Evolutionary conservation across 2,797 vertebrate genomes (phyloP).

Genomic region (Rhynchotus rufescens): DNA sequence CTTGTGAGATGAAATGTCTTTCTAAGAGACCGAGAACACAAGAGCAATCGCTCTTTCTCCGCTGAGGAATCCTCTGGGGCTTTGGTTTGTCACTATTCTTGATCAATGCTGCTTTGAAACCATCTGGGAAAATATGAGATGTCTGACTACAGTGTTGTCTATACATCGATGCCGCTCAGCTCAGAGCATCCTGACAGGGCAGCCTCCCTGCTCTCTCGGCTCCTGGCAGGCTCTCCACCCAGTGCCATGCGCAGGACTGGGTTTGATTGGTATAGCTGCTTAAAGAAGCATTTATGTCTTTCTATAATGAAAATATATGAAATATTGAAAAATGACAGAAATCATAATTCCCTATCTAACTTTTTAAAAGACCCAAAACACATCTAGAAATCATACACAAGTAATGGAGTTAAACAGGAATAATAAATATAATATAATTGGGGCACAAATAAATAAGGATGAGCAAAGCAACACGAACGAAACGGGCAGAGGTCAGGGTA

Average conservation of each 20-base stretch:
- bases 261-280: background rate
- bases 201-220: no score
- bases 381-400: rapidly evolving
- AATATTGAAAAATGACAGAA: background rate
- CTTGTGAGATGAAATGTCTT: rapidly evolving
- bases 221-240: background rate
- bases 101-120: background rate
- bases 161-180: background rate
- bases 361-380: background rate
- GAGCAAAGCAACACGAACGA: background rate
- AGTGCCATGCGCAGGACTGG: background rate
- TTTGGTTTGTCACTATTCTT: background rate
- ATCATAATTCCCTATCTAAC: rapidly evolving
- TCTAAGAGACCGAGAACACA: background rate
- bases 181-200: background rate
- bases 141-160: background rate
- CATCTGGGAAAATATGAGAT: background rate
- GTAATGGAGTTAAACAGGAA: background rate
- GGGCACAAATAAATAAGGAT: background rate
- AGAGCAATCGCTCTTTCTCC: background rate
- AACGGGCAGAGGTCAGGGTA: background rate
- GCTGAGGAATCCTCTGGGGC: background rate
- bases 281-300: background rate
- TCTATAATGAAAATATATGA: rapidly evolving
- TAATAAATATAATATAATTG: background rate